Evolutionary conservation across 2,888 invertebrate genomes (phyloP), one percentile per base, ranked within the genome.

Genomic region (Euplexia lucipara): DNA sequence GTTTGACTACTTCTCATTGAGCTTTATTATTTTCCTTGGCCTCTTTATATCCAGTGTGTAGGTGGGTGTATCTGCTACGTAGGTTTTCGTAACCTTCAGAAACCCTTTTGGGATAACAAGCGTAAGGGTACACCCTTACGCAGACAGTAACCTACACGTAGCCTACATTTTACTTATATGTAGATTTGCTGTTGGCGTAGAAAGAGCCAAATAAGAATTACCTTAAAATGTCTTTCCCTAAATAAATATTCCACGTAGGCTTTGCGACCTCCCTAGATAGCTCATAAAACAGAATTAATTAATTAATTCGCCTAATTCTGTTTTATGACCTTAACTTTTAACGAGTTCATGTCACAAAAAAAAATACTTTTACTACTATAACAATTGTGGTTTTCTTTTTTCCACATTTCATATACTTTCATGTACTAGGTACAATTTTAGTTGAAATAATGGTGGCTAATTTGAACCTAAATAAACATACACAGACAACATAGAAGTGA

Each of bases 71-170:
- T n/a, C 35, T 42, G 34, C 10, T 22, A 16, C 14, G 14, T 26
- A 20, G 37, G 26, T 35, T 22, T 32, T 30, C 22, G 47, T 59
- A 48, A 69, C 60, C 41, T 48, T 59, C 35, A 59, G n/a, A 42
- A 63, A 44, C 10, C 44, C 67, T 44, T 70, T 70, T 60, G 42
- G 70, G 49, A 70, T 49, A 70, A 49, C 61, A 44, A 59, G 70
- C 69, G 41, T 57, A 59, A 41, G 14, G 57, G 45, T 30, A 26
- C 26, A 26, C 26, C 26, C 26, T 26, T 26, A 26, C 26, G 26
- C 26, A 26, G 26, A 26, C 26, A 26, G 26, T 26, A 3, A 26
- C 26, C 26, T 26, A 26, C 5, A 26, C 3, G 20, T 32, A 32
- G 22, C n/a, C n/a, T n/a, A n/a, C n/a, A n/a, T n/a, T n/a, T 26